Evolutionary conservation across 1,140 invertebrate species (phyloP).

Genomic region (Zaprionus lachaisei): DNA sequence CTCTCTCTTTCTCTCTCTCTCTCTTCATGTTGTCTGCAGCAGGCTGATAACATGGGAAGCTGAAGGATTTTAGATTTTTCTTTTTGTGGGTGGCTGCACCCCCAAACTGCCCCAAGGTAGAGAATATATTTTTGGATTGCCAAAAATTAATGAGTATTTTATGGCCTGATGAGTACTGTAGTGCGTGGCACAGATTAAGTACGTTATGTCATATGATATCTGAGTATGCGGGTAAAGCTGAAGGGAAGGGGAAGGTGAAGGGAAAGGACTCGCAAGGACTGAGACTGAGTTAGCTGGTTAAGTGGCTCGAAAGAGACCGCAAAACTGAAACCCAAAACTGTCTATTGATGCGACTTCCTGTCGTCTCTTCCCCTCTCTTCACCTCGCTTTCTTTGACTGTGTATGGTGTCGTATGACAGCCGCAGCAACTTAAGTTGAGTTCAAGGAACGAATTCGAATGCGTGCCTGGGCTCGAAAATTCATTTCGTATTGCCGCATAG

Average conservation of each 20-base stretch:
- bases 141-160: constrained; percentile 49
- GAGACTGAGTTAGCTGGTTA: constrained; percentile 37
- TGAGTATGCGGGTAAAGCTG: neutral
- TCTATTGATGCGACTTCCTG: constrained; percentile 46
- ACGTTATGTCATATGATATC: constrained; percentile 42
- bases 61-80: constrained; percentile 7
- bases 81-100: constrained; percentile 20
- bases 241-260: neutral
- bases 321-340: constrained; percentile 54
- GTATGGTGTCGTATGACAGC: constrained; percentile 55
- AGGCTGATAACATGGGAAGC: constrained; percentile 44
- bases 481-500: constrained; percentile 6
- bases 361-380: constrained; percentile 1
- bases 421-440: constrained; percentile 23
- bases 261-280: neutral
- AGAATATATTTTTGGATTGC: constrained; percentile 23
- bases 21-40: constrained; percentile 13
- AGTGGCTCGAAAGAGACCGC: constrained; percentile 29
- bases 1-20: neutral
- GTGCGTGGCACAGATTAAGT: constrained; percentile 53
- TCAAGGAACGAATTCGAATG: constrained; percentile 34
- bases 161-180: constrained; percentile 44
- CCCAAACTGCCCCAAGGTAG: constrained; percentile 28
- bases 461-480: constrained; percentile 32
- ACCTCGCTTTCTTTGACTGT: neutral